phyloP scores from a whole-genome alignment of 2,888 invertebrate species.

The Koerneria pararmatus region DNA sequence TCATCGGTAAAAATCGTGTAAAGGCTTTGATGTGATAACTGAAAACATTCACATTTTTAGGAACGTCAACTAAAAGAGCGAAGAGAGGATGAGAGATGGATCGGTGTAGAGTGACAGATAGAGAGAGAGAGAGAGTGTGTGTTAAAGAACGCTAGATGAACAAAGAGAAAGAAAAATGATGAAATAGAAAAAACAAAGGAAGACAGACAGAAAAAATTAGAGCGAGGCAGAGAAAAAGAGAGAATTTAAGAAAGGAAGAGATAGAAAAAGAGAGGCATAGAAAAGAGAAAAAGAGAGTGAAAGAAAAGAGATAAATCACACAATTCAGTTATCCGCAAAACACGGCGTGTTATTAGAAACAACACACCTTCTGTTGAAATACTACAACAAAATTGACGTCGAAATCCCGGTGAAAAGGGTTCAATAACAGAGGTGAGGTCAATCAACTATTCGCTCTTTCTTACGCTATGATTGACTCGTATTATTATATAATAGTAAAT shows the following conservation, averaged over 20 bases:
- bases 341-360: too few relatives aligned
- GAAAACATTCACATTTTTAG: too few relatives aligned
- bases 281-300: neutral
- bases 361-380: too few relatives aligned
- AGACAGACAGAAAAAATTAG: neutral
- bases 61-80: too few relatives aligned
- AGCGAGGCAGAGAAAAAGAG: too few relatives aligned
- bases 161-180: neutral
- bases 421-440: conserved; percentile 30
- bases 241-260: neutral
- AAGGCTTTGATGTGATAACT: too few relatives aligned
- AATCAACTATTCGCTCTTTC: conserved; percentile 43
- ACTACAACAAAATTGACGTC: too few relatives aligned
- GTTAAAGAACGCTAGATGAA: neutral
- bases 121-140: neutral
- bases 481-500: too few relatives aligned
- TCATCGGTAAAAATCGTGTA: too few relatives aligned
- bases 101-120: neutral
- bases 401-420: neutral
- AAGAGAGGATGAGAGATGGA: too few relatives aligned
- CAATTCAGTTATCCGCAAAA: too few relatives aligned
- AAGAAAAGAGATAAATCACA: too few relatives aligned
- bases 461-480: neutral
- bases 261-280: neutral
- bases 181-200: neutral